Conservation (phyloP, 2,888 invertebrate genomes). For the Macrosoma leucophasiata region DNA sequence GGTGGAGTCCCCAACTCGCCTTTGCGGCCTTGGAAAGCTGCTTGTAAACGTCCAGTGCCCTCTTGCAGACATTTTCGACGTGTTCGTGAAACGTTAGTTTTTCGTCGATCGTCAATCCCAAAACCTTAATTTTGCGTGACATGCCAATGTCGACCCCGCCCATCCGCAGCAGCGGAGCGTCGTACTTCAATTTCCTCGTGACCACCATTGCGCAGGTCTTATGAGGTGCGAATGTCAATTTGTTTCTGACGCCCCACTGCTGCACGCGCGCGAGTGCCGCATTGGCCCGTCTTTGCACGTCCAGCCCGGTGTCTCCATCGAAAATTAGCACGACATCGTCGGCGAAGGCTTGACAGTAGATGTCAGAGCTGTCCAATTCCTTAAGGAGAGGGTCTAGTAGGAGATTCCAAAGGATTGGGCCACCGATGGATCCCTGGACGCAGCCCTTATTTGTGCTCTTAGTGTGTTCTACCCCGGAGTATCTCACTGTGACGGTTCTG, state of each 20-base stretch:
- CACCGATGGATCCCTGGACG: constrained; percentile 20
- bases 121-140: constrained; percentile 1
- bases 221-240: constrained; percentile 19
- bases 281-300: constrained; percentile 5
- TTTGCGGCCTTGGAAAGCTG: no score
- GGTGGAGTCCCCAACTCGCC: no score
- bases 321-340: constrained; percentile 21
- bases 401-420: constrained; percentile 23
- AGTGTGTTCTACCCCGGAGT: constrained; percentile 7
- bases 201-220: constrained; percentile 17
- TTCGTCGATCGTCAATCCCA: no score
- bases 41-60: no score
- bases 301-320: neutral
- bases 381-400: constrained; percentile 17
- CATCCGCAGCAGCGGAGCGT: constrained; percentile 12
- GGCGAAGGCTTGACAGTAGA: constrained; percentile 23
- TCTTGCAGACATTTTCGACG: no score
- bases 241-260: constrained; percentile 15
- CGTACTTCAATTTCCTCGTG: constrained; percentile 17
- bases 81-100: no score
- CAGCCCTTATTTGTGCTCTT: constrained; percentile 19
- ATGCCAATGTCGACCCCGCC: neutral
- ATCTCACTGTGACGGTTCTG: constrained; percentile 4
- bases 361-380: neutral
- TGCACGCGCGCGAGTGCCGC: constrained; percentile 1